Conservation (phyloP, 2,797 vertebrate species). For the Molossus alvarezi region DNA sequence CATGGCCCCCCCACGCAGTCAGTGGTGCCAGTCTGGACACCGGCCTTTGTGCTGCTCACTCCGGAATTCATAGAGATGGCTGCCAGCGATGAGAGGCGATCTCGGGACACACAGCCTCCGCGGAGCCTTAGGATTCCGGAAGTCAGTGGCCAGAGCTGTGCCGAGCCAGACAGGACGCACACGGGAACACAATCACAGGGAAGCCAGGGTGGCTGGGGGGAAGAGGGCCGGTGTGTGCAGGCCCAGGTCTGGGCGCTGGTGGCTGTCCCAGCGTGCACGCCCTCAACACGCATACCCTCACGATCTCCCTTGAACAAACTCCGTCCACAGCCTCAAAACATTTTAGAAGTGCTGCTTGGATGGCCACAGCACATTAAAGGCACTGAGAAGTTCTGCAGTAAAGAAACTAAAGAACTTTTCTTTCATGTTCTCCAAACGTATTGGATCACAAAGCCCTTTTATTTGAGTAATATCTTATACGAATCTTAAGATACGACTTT, state of each 20-base stretch:
- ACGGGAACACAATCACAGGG: constrained; percentile 74
- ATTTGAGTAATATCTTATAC: neutral
- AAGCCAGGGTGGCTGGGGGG: constrained; percentile 31
- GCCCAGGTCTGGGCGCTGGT: neutral
- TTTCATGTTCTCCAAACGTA: neutral
- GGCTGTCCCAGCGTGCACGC: fast-evolving
- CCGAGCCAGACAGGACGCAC: constrained; percentile 71
- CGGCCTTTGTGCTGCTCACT: neutral
- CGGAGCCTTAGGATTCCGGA: constrained; percentile 70
- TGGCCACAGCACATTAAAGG: neutral
- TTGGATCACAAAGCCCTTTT: neutral
- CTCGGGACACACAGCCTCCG: constrained; percentile 71
- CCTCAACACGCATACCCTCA: neutral
- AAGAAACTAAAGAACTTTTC: neutral
- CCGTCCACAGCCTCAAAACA: neutral
- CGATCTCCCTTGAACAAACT: neutral
- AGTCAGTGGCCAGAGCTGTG: constrained; percentile 31
- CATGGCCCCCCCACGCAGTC: neutral
- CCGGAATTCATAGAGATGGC: neutral
- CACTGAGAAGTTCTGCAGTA: neutral
- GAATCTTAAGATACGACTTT: neutral
- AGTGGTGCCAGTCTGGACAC: neutral
- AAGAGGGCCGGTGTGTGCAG: neutral
- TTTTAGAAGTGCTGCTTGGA: neutral
- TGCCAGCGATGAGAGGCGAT: constrained; percentile 63